Conservation (phyloP, 2,888 invertebrate genomes). For the Stenolophus ochropezus region DNA sequence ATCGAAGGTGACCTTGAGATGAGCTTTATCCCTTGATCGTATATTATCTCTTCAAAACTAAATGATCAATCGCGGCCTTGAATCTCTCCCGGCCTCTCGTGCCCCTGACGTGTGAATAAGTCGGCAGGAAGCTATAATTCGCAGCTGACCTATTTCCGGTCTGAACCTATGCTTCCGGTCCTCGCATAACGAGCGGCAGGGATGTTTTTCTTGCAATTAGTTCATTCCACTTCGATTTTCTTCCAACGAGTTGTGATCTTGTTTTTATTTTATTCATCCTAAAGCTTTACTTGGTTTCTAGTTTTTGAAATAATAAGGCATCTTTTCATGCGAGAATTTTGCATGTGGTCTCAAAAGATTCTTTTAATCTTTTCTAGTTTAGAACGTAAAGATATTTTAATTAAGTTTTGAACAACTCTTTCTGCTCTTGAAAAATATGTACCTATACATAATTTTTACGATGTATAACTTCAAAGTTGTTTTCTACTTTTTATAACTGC, state of each 20-base stretch:
- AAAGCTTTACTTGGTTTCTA: not conserved
- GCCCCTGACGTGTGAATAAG: not conserved
- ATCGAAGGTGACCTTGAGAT: not conserved
- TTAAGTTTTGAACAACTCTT: too few relatives aligned
- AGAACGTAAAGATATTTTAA: too few relatives aligned
- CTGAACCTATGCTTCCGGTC: not conserved
- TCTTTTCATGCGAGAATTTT: too few relatives aligned
- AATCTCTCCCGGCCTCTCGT: not conserved
- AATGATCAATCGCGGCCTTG: not conserved
- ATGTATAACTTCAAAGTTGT: too few relatives aligned
- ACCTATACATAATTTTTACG: too few relatives aligned
- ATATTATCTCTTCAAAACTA: not conserved
- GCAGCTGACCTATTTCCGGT: not conserved
- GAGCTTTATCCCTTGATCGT: not conserved
- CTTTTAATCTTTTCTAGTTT: too few relatives aligned
- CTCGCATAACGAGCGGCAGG: not conserved
- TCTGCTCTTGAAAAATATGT: too few relatives aligned
- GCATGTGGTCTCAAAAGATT: too few relatives aligned
- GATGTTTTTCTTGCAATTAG: not conserved
- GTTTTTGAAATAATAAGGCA: too few relatives aligned
- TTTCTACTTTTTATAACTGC: too few relatives aligned
- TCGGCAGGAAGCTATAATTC: not conserved
- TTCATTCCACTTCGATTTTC: not conserved
- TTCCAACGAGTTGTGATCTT: not conserved
- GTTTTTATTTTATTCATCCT: not conserved